Conservation (phyloP, 2,888 invertebrate genomes). For the Cosmia trapezina region DNA sequence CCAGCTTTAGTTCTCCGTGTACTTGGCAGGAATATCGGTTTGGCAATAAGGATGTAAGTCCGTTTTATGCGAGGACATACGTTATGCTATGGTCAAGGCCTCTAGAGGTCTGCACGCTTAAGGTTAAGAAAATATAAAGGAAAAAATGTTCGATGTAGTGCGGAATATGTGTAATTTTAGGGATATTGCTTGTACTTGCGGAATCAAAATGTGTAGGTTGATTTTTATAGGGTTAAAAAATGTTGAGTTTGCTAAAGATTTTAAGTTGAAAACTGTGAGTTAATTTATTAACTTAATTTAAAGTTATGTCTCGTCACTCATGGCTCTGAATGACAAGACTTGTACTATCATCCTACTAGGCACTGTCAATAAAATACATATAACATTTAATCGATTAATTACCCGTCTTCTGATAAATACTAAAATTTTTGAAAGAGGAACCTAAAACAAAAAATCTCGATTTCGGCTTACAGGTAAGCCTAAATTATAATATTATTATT, state of each 20-base stretch:
- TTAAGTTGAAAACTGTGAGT: too few species aligned
- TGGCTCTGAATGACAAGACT: neutral
- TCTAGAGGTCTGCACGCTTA: conserved; percentile 1
- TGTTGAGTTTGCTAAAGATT: neutral
- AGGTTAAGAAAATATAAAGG: neutral
- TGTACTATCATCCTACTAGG: neutral
- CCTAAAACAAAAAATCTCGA: too few species aligned
- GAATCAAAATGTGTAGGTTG: neutral
- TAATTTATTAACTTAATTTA: too few species aligned
- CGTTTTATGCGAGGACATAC: conserved; percentile 32
- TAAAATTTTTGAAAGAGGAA: too few species aligned
- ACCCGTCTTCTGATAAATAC: too few species aligned
- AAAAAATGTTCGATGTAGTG: conserved; percentile 9
- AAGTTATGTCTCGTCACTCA: neutral
- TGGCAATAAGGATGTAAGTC: conserved; percentile 43
- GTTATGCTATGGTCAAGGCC: conserved; percentile 55
- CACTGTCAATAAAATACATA: neutral
- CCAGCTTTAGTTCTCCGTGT: conserved; percentile 25
- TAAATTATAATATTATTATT: too few species aligned
- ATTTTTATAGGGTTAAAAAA: neutral
- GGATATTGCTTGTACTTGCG: neutral
- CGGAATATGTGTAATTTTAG: neutral
- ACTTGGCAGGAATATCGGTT: conserved; percentile 48
- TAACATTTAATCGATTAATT: too few species aligned
- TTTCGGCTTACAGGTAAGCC: too few species aligned